Conservation (phyloP, 2,888 invertebrate genomes). For the Chouioia cunea region DNA sequence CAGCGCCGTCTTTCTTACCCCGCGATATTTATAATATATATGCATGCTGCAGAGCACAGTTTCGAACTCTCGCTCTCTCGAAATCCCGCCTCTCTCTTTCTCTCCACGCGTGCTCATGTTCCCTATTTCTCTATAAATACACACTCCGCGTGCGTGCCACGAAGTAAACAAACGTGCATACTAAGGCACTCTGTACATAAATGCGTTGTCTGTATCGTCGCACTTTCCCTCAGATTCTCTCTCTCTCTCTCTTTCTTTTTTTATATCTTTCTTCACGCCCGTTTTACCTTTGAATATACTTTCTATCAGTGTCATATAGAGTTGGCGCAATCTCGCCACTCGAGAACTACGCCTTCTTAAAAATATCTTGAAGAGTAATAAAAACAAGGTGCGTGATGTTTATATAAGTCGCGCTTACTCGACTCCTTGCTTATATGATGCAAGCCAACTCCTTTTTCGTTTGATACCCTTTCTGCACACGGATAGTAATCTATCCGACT, state of each 20-base stretch:
- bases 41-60: conserved; percentile 64
- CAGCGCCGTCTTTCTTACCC: conserved; percentile 68
- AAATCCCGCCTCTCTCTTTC: conserved; percentile 32
- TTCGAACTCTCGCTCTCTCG: conserved; percentile 67
- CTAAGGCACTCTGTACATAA: too few relatives aligned
- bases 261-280: neutral
- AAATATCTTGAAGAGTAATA: conserved; percentile 47
- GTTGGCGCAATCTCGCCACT: conserved; percentile 40
- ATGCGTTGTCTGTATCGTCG: too few relatives aligned
- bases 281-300: conserved; percentile 24
- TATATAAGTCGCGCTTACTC: too few relatives aligned
- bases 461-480: conserved; percentile 17
- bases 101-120: neutral
- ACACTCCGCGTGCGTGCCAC: neutral
- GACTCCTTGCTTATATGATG: conserved; percentile 23
- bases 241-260: neutral
- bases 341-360: conserved; percentile 21
- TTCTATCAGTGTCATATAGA: too few relatives aligned
- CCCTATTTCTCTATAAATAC: conserved; percentile 1
- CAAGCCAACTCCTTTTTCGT: conserved; percentile 36
- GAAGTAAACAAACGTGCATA: too few relatives aligned
- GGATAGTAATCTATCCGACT: neutral
- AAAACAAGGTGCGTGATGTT: conserved; percentile 47
- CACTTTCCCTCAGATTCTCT: too few relatives aligned
- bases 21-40: conserved; percentile 67